Evolutionary conservation across 2,113 vertebrate genomes (phyloP).

Genomic region (Heterocephalus glaber): DNA sequence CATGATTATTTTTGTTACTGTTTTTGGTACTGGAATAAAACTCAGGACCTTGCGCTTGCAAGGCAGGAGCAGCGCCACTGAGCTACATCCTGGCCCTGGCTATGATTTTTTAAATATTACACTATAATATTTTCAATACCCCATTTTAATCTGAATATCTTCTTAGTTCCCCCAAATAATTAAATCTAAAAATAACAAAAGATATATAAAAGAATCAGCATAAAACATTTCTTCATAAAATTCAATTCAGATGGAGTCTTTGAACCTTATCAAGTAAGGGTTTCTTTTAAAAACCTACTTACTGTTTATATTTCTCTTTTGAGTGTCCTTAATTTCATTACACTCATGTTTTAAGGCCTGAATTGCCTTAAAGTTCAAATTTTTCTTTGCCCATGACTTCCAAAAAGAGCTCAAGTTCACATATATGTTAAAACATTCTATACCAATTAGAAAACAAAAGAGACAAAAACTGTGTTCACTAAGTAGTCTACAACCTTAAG

Average conservation of each 20-base stretch:
- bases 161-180: neutral
- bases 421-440: neutral
- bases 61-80: no score
- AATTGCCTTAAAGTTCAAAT: neutral
- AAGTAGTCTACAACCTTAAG: neutral
- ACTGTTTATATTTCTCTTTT: neutral
- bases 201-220: neutral
- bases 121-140: neutral
- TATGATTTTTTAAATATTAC: neutral
- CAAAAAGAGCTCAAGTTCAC: neutral
- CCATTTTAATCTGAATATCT: neutral
- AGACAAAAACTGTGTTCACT: neutral
- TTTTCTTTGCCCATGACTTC: neutral
- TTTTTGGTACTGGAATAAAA: no score
- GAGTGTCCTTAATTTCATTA: neutral
- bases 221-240: slow-evolving; percentile 9
- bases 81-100: no score
- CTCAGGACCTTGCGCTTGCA: no score
- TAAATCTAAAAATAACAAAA: neutral
- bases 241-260: neutral
- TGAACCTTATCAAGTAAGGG: neutral
- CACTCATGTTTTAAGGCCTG: neutral
- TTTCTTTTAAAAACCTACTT: neutral
- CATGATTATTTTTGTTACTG: neutral
- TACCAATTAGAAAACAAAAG: neutral